A percentile compares a stretch with the other conserved stretches of the same genome.
Evolutionary conservation across 2,888 invertebrate species (phyloP).

Genomic region (Mythimna loreyi): DNA sequence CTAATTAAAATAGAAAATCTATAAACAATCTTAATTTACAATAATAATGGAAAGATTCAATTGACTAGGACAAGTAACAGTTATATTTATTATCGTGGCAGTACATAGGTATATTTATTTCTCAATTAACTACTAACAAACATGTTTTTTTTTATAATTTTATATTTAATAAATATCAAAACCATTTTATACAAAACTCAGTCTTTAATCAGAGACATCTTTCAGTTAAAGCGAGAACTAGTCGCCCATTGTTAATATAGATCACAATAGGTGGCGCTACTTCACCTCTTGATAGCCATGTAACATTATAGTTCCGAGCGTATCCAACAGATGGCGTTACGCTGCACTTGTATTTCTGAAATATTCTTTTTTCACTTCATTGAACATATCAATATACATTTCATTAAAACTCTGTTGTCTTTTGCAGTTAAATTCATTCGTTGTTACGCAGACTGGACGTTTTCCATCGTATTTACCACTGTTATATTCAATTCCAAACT

Average conservation of each 20-base stretch:
- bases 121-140: too few species aligned
- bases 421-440: constrained; percentile 75
- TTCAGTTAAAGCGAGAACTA: constrained; percentile 14
- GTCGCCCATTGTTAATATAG: neutral
- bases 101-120: neutral
- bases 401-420: constrained; percentile 75
- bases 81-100: neutral
- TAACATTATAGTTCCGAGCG: neutral
- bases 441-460: constrained; percentile 79
- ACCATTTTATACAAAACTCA: constrained; percentile 3
- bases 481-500: constrained; percentile 76
- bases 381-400: constrained; percentile 72
- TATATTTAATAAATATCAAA: neutral
- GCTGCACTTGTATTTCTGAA: neutral
- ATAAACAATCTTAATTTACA: too few species aligned
- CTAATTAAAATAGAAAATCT: too few species aligned
- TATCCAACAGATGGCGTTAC: constrained; percentile 47
- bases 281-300: neutral
- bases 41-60: too few species aligned
- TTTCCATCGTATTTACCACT: constrained; percentile 74
- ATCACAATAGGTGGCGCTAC: constrained; percentile 33
- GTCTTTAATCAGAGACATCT: constrained; percentile 57
- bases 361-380: constrained; percentile 58
- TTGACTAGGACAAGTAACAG: neutral
- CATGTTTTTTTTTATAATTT: too few species aligned